Base-by-base conservation (phyloP, 2,888 invertebrate species). In the Magallana nippona region DNA sequence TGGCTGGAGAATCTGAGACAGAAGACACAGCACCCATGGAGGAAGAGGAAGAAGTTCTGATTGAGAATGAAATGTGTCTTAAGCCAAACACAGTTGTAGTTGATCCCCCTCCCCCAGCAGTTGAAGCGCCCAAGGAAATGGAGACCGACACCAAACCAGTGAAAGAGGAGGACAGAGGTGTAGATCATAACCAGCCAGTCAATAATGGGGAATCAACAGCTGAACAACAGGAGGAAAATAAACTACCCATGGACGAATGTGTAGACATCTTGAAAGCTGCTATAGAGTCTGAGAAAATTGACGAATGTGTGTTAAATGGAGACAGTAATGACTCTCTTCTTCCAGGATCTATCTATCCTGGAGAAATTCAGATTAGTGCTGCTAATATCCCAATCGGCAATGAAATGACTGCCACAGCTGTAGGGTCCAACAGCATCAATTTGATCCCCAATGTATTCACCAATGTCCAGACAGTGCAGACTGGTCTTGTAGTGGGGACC, bases 61-160 rank as follows among this genome's bases (percentile, higher is more conserved):
- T 86, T 44, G 85, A 84, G 57, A 86, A 86, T 62, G 85, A 86
- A 82, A 86, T 86, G 85, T 83, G 82, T 79, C 60, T 86, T 10
- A 82, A 86, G 57, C 85, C 85, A 56, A 19, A 79, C 55, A 78
- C 27, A 58, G 81, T 56, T 10, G 55, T 55, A 10, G 71, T 56
- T 0, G 17, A 27, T 22, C 60, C 78, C 22, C 27, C 44, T 15
- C 62, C 62, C 27, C 55, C 58, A 62, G 22, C 8, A 13, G 55
- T 44, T 58, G 32, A 78, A 55, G 60, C 55, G 13, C 19, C 60
- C n/a, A 58, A 82, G 57, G 71, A 27, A 13, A 58, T 55, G 27
- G 62, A 78, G 15, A 19, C 60, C 22, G 17, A 17, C 22, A 13
- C 27, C 32, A 82, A 60, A 63, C 22, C 57, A 60, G 77, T 58